Conservation (phyloP, 1,140 invertebrate genomes). For the Drosophila nasuta region DNA sequence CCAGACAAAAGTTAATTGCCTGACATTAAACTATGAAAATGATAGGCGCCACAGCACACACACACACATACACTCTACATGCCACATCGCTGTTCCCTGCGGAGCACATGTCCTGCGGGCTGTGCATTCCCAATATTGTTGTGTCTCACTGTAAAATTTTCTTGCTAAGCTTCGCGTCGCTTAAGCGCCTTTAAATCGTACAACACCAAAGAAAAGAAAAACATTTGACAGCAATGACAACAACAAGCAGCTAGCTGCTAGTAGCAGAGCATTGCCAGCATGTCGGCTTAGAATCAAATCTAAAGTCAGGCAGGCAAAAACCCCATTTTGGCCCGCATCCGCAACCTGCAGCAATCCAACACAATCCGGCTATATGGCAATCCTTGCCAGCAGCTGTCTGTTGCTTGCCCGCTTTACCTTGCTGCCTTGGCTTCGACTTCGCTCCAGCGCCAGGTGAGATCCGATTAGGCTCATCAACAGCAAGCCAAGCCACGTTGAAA, state of each 20-base stretch:
- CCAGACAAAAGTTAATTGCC: slow-evolving; percentile 81
- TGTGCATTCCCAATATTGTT: slow-evolving; percentile 42
- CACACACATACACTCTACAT: not conserved
- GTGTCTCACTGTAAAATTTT: slow-evolving; percentile 24
- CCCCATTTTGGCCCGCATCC: not conserved
- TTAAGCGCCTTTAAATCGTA: slow-evolving; percentile 38
- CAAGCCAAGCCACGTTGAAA: slow-evolving; percentile 13
- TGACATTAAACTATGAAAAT: slow-evolving; percentile 81
- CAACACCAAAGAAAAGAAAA: slow-evolving; percentile 6
- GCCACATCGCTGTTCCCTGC: not conserved
- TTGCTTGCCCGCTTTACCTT: slow-evolving; percentile 67
- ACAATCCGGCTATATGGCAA: slow-evolving; percentile 21
- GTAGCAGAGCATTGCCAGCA: slow-evolving; percentile 22
- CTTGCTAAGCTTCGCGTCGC: slow-evolving; percentile 37
- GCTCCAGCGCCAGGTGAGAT: slow-evolving; percentile 50
- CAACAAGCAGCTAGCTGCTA: not conserved
- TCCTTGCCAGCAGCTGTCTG: slow-evolving; percentile 72
- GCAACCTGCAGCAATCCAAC: not conserved
- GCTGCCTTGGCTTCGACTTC: not conserved
- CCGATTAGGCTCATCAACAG: slow-evolving; percentile 76
- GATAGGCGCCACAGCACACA: slow-evolving; percentile 40
- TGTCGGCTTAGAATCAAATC: slow-evolving; percentile 79
- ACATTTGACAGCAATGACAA: slow-evolving; percentile 36
- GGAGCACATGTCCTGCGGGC: slow-evolving; percentile 15
- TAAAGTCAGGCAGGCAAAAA: slow-evolving; percentile 52